Evolutionary conservation across 2,888 invertebrate genomes (phyloP), one percentile per base, ranked within the genome.

Genomic region (Mechanitis mazaeus): DNA sequence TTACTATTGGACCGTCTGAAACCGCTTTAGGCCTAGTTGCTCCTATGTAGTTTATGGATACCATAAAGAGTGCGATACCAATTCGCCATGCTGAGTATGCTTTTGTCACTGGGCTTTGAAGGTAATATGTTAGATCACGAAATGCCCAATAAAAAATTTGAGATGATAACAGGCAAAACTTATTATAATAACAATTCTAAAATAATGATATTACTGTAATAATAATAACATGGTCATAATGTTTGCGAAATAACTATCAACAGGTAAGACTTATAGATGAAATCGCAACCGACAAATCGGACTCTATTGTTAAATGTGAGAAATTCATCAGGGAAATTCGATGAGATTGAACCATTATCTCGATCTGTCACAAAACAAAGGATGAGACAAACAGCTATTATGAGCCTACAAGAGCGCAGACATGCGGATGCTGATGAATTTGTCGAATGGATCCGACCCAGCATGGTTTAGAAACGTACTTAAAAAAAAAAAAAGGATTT

Each of bases 1-100:
- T 89, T 73, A 93, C 92, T 11, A 97, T 97, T 60, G 97, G 97
- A 0, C 86, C 97, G 1, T 97, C 97, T 76, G 97, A 97, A 91
- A 96, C 97, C 0, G 92, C 94, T 59, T 84, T 97, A 54, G 97
- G 96, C n/a, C 94, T 96, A 64, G 91, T 94, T 0, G 95, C 95
- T 0, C 96, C 96, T 0, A 83, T 83, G 64, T 96, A 95, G 95
- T 94, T 94, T 75, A 92, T 93, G 83, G 83, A 91, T 33, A 81
- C 92, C 0, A 91, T 94, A 87, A 78, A 79, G 12, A 93, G 94
- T 74, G 92, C 92, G 0, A 90, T 94, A 38, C 92, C 95, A 0
- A 81, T 88, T n/a, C 84, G 96, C 67, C 88, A 93, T 58, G 92
- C 95, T 0, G 97, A 97, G 82, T 70, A 93, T 45, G 95, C 96